A percentile compares a stretch with the other conserved stretches of the same genome.
phyloP scores from a whole-genome alignment of 2,797 vertebrate species.

The Takifugu rubripes region DNA sequence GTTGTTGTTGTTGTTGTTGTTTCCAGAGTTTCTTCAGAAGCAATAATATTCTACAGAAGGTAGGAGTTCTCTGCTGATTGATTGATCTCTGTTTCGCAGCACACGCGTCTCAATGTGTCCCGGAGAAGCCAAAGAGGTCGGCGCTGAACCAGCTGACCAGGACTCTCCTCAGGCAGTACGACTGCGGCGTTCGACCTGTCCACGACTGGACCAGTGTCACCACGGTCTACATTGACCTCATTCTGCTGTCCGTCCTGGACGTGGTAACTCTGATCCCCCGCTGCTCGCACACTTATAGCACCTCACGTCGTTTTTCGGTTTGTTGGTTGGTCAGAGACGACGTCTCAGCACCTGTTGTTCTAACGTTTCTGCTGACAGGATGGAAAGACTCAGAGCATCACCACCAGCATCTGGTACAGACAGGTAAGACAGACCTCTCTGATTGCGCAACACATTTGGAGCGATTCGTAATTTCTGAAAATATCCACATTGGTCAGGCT shows the following conservation, averaged over 20 bases:
- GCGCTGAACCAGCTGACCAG: constrained; percentile 78
- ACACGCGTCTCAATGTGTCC: constrained; percentile 56
- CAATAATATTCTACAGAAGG: background rate
- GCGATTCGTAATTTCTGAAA: no score
- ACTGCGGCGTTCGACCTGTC: constrained; percentile 81
- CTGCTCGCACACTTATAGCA: no score
- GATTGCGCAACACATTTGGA: no score
- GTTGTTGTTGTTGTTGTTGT: no score
- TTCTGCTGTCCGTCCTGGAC: constrained; percentile 79
- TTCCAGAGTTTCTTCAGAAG: background rate
- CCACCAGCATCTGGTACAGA: constrained; percentile 83
- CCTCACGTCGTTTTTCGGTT: no score
- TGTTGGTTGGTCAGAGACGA: background rate
- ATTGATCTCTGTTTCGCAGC: constrained; percentile 23
- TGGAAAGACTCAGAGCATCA: constrained; percentile 84
- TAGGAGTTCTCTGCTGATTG: background rate
- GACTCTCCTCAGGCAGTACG: constrained; percentile 77
- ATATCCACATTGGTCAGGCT: no score
- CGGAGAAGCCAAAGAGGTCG: constrained; percentile 73
- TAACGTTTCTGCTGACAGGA: constrained; percentile 65
- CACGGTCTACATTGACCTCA: constrained; percentile 79
- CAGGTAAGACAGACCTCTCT: constrained; percentile 68
- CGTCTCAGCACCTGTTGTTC: no score
- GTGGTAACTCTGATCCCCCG: constrained; percentile 70
- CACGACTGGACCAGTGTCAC: constrained; percentile 79